phyloP scores from a whole-genome alignment of 1,140 invertebrate species.

The Sipha flava region DNA sequence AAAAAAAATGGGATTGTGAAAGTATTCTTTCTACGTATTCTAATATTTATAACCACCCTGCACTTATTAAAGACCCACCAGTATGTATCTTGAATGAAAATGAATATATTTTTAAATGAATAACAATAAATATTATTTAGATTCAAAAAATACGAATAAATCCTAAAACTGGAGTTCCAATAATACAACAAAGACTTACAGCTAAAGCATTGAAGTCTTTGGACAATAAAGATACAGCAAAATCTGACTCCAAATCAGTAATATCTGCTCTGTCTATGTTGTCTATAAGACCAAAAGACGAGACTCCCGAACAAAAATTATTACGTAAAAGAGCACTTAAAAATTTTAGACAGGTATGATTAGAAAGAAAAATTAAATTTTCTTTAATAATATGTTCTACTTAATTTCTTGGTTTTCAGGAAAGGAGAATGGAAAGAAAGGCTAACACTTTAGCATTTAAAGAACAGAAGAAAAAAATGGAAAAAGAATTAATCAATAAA shows the following conservation, averaged over 20 bases:
- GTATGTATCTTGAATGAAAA: neutral
- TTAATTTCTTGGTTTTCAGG: constrained; percentile 46
- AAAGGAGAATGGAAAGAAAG: constrained; percentile 79
- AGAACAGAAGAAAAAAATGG: constrained; percentile 73
- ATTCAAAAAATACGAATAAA: constrained; percentile 59
- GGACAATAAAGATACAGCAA: constrained; percentile 42
- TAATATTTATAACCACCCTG: constrained; percentile 83
- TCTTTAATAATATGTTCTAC: constrained; percentile 22
- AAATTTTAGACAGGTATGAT: constrained; percentile 61
- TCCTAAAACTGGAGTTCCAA: constrained; percentile 62
- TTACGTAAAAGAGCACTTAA: constrained; percentile 73
- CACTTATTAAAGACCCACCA: constrained; percentile 65
- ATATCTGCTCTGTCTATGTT: constrained; percentile 59
- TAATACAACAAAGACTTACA: constrained; percentile 54
- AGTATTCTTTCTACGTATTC: constrained; percentile 84
- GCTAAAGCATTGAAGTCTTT: constrained; percentile 58
- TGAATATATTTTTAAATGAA: neutral
- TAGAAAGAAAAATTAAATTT: constrained; percentile 30
- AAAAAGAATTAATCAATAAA: constrained; percentile 62
- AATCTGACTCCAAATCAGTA: constrained; percentile 53
- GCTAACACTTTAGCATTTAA: constrained; percentile 77
- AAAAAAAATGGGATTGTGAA: constrained; percentile 87
- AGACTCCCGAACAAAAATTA: constrained; percentile 71
- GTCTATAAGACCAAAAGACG: constrained; percentile 68
- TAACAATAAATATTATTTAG: constrained; percentile 22